Conservation (phyloP, 2,888 invertebrate species). For the Elmis aenea region DNA sequence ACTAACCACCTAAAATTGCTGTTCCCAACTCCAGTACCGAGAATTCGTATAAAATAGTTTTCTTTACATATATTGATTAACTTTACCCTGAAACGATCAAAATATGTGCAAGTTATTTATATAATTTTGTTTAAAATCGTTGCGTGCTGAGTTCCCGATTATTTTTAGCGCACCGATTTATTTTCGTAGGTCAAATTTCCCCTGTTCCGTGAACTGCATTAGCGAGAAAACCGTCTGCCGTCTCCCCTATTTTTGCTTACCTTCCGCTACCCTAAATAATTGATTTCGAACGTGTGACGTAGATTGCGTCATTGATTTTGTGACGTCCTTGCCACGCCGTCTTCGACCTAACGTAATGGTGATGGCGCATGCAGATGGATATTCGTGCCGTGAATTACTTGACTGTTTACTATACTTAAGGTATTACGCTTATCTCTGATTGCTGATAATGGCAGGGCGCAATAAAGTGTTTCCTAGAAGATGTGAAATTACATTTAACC, state of each 20-base stretch:
- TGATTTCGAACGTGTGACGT: conserved; percentile 7
- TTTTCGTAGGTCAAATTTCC: conserved; percentile 7
- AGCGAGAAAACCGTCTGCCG: conserved; percentile 2
- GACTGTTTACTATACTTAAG: too few species aligned
- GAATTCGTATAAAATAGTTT: conserved; percentile 11
- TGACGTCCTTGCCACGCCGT: conserved; percentile 6
- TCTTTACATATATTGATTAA: conserved; percentile 14
- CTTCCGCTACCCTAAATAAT: conserved; percentile 5
- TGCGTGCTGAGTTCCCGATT: conserved; percentile 7
- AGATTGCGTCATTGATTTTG: conserved; percentile 6
- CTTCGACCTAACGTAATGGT: too few species aligned
- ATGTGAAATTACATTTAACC: too few species aligned
- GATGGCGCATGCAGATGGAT: too few species aligned
- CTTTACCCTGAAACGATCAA: conserved; percentile 14
- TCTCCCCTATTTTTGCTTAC: conserved; percentile 4
- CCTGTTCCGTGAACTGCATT: conserved; percentile 6
- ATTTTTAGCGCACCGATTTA: conserved; percentile 10
- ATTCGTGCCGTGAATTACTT: too few species aligned
- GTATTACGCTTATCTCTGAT: too few species aligned
- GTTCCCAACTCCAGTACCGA: conserved; percentile 6
- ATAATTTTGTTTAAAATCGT: conserved; percentile 6
- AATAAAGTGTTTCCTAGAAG: too few species aligned
- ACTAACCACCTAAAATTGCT: conserved; percentile 11
- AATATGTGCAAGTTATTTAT: conserved; percentile 7
- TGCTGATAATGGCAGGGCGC: too few species aligned